Evolutionary conservation across 2,888 invertebrate genomes (phyloP), one percentile per base, ranked within the genome.

Genomic region (Brachypterus glaber): DNA sequence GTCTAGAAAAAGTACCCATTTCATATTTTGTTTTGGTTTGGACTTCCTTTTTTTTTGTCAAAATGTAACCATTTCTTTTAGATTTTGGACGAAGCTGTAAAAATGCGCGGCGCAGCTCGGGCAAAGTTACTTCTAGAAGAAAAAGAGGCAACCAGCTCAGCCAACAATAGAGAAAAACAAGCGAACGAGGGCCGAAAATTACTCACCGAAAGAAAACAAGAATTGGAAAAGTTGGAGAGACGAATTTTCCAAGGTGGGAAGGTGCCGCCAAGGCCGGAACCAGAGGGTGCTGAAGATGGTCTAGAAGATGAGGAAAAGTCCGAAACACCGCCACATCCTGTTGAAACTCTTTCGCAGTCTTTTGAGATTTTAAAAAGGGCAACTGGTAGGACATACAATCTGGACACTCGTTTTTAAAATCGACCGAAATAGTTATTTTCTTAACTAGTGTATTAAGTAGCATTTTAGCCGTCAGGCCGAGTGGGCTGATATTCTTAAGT

Each of bases 321-420:
- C 2, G 46, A 39, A 11, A 39, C 52, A 2, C 50, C 49, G 2
- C 49, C 57, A 0, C 63, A 67, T 43, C 65, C 68, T 0, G 66
- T 67, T 1, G 68, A 70, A 37, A 59, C 54, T 36, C 56, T 79
- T 68, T 79, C 82, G 44, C 73, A 76, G 8, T 68, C 76, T 14
- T 85, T 88, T 57, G 78, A 79, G 45, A 77, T 76, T 47, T 68
- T 88, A 0, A 84, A 85, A 72, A 77, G 77, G 57, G 77, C 82
- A 1, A 86, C 87, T 12, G 82, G 82, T 74, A 54, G 24, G 4
- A 24, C 4, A 11, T 7, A n/a, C 9, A n/a, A n/a, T n/a, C n/a
- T n/a, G n/a, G n/a, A n/a, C n/a, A n/a, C n/a, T n/a, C n/a, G n/a
- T n/a, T n/a, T n/a, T n/a, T n/a, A n/a, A n/a, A n/a, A n/a, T n/a